Base-by-base conservation (phyloP, 2,113 vertebrate species). In the Oreocharis arfaki region DNA sequence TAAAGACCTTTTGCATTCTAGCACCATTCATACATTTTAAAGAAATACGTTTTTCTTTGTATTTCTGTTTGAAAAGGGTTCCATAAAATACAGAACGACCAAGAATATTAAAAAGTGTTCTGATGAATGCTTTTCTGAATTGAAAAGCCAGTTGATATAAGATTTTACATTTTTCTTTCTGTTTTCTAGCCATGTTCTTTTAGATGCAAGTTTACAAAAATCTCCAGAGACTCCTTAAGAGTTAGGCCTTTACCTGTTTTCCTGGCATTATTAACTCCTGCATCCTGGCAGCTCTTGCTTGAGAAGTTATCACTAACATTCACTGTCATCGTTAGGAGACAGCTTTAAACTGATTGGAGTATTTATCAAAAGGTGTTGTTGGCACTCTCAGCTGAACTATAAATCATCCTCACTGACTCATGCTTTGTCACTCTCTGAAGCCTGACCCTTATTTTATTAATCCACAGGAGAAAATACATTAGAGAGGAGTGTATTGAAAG, bases 371-470 rank as follows among this genome's bases (percentile, higher is more conserved):
- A 28, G 21, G 23, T 69, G 42, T 5, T 73, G 70, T 80, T 94
- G 82, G 76, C 74, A 82, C 76, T 93, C 89, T 95, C 73, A 65
- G 33, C n/a, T 85, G 90, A 77, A 81, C 85, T 76, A 89, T 96
- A 95, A 97, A 95, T 97, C 89, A 87, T 94, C 76, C 37, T 73
- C 41, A 93, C 89, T 93, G 94, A 78, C 50, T 92, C 50, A 28
- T 64, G 69, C 77, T 95, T 96, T 96, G 81, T 96, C 90, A 95
- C 59, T 46, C 17, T 96, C 80, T 93, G 87, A 95, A 94, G 78
- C 46, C 65, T 85, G 59, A 95, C 74, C 77, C 86, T 94, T 89
- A 86, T 92, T 95, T 96, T 96, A 96, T 94, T 96, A 97, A 95
- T 96, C 81, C 60, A 53, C 78, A 70, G 67, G 76, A 79, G 59